Evolutionary conservation across 2,113 vertebrate genomes (phyloP), one percentile per base, ranked within the genome.

Genomic region (Calyptommatus sinebrachiatus): DNA sequence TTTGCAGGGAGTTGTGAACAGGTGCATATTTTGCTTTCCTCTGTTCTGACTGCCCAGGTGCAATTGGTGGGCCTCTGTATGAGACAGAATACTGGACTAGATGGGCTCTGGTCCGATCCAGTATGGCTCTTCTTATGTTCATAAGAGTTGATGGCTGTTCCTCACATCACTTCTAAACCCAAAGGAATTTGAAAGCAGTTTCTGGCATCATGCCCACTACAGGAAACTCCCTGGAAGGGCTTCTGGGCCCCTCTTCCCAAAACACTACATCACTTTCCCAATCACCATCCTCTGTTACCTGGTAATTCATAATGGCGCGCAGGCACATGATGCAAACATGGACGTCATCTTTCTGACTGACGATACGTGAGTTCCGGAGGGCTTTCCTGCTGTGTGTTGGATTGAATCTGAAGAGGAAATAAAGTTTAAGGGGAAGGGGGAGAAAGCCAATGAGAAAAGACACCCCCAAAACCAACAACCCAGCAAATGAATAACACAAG

Each of bases 291-390:
- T 12, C 81, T 10, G 71, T 75, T 22, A 99, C 98, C 98, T 99
- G 98, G 86, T 99, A 99, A 92, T 99, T 99, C 98, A 99, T 99
- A 94, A 99, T 99, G 86, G 98, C 98, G 0, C 98, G 94, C 73
- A 99, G 92, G 53, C 98, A 99, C 98, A 99, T 99, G 74, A 99
- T 98, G 90, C 98, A 99, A 50, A 99, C 94, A 0, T 99, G 98
- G 22, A 99, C 96, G 0, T 99, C 98, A 0, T 99, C 98, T 91
- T 97, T 98, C 90, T 97, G 97, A 91, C 83, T 93, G 82, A 94
- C 93, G 0, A 95, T 90, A 46, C 95, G 95, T 1, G 96, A 93
- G 86, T 93, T 96, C 81, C 95, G 92, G 84, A 96, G 84, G 0
- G 97, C 90, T 89, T 94, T 97, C 92, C 96, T 97, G 94, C 94